phyloP scores from a whole-genome alignment of 2,888 invertebrate species.

The Mechanitis mazaeus region DNA sequence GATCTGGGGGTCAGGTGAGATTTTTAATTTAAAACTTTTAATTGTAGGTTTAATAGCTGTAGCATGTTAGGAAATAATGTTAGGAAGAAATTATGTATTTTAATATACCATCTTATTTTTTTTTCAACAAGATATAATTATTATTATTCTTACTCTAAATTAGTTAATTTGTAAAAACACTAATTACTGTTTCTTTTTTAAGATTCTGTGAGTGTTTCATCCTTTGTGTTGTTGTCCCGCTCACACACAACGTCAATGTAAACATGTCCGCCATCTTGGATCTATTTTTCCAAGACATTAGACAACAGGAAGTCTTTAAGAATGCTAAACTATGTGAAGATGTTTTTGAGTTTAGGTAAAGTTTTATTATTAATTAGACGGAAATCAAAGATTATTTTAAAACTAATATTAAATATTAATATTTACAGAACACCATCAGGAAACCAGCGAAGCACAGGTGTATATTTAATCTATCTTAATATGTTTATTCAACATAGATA shows the following conservation, averaged over 20 bases:
- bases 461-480: neutral
- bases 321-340: constrained; percentile 35
- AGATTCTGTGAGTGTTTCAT: constrained; percentile 47
- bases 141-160: too few species aligned
- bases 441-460: neutral
- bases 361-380: neutral
- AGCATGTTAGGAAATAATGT: too few species aligned
- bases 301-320: constrained; percentile 35
- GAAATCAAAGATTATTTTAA: constrained; percentile 1
- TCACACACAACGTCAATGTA: constrained; percentile 1
- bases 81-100: too few species aligned
- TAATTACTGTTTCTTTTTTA: constrained; percentile 2
- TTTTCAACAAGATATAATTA: too few species aligned
- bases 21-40: too few species aligned
- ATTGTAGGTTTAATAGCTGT: too few species aligned
- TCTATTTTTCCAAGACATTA: constrained; percentile 35
- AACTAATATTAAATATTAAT: neutral
- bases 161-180: too few species aligned
- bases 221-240: constrained; percentile 34
- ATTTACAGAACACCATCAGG: neutral
- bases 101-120: too few species aligned
- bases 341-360: constrained; percentile 35
- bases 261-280: constrained; percentile 26
- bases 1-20: too few species aligned
- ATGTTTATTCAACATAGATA: too few species aligned